These are phyloP conservation scores for Heloderma charlesbogerti DNA, from an alignment of 2,113 vertebrate species.

Conservation along the genomic window DNA sequence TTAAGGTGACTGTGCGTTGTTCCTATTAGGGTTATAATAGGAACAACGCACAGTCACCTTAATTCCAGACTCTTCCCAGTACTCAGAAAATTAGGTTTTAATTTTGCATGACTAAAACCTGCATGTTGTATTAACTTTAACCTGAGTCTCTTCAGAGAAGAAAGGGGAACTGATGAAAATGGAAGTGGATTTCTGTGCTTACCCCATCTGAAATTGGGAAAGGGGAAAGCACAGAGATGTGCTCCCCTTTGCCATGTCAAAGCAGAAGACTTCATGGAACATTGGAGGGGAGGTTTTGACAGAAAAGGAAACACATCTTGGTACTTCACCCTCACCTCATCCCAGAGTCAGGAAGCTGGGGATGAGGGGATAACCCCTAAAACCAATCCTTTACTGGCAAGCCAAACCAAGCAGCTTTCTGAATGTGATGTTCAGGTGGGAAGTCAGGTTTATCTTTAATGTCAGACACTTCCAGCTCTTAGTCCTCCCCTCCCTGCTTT, in stretches of 20 bases:
- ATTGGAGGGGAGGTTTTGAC: neutral
- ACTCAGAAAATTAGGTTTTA: neutral
- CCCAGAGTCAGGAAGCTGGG: neutral
- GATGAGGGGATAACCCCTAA: neutral
- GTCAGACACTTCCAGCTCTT: neutral
- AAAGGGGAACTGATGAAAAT: neutral
- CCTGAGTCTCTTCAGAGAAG: neutral
- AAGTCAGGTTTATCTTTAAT: neutral
- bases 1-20: neutral
- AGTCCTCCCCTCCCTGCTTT: accelerated
- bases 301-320: neutral
- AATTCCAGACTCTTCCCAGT: neutral
- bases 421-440: neutral
- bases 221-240: neutral
- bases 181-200: neutral
- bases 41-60: neutral
- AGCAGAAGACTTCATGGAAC: neutral
- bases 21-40: neutral
- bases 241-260: neutral
- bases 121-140: neutral
- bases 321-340: neutral
- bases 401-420: neutral
- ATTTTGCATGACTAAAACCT: neutral
- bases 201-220: neutral
- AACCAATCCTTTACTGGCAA: neutral